Conservation (phyloP, 2,113 vertebrate species). For the Pampusana beccarii region DNA sequence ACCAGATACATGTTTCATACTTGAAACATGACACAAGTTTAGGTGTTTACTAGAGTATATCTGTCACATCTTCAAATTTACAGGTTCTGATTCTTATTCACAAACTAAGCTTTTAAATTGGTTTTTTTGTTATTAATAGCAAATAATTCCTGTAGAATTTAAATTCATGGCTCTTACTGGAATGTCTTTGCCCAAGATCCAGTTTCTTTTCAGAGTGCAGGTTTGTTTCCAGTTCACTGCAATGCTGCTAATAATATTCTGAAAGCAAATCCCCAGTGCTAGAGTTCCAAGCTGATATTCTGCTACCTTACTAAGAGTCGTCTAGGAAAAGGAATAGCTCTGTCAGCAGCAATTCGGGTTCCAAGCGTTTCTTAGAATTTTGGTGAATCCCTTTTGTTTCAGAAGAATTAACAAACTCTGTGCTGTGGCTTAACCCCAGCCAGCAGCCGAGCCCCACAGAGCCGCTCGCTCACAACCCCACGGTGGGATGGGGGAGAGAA, state of each 20-base stretch:
- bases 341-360: not conserved
- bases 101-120: not conserved
- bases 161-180: not conserved
- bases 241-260: constrained; percentile 68
- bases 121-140: not conserved
- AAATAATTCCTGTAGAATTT: not conserved
- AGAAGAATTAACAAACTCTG: not conserved
- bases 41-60: not conserved
- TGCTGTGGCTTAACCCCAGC: too few species aligned
- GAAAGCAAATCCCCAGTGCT: constrained; percentile 63
- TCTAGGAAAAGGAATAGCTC: constrained; percentile 16
- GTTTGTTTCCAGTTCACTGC: constrained; percentile 61
- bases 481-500: too few species aligned
- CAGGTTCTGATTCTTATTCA: not conserved
- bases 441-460: too few species aligned
- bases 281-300: constrained; percentile 54
- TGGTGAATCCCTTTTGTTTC: constrained; percentile 3
- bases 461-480: too few species aligned
- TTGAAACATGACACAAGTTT: not conserved
- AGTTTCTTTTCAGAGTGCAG: constrained; percentile 34
- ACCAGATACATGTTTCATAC: not conserved
- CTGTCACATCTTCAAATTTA: not conserved
- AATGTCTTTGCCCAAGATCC: not conserved
- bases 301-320: constrained; percentile 54
- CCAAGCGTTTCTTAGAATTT: not conserved